Evolutionary conservation across 1,140 invertebrate genomes (phyloP).

Genomic region (Pomacea maculata): DNA sequence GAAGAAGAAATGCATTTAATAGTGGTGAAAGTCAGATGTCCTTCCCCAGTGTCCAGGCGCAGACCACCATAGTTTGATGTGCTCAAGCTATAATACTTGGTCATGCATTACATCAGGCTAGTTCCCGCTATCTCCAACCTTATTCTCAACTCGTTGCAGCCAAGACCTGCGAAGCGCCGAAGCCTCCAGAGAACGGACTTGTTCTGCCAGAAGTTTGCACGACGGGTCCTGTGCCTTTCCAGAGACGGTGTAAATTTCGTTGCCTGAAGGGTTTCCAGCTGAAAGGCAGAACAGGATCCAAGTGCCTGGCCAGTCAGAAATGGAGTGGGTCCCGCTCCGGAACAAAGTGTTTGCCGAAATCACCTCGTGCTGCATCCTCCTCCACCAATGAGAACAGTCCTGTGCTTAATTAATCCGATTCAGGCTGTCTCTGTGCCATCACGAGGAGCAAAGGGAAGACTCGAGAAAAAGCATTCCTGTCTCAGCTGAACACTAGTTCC

Average conservation of each 20-base stretch:
- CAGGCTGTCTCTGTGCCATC: background rate
- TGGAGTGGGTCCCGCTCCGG: conserved; percentile 21
- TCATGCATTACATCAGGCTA: background rate
- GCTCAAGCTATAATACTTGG: background rate
- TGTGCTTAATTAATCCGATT: background rate
- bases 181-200: conserved; percentile 24
- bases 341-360: conserved; percentile 17
- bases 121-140: background rate
- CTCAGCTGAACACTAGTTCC: too few relatives aligned
- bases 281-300: conserved; percentile 23
- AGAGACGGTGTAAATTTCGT: conserved; percentile 20
- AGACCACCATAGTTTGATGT: background rate
- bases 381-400: background rate
- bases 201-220: conserved; percentile 24
- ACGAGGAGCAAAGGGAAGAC: background rate
- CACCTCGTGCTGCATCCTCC: too few relatives aligned
- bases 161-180: conserved; percentile 14
- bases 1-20: too few relatives aligned
- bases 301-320: conserved; percentile 26
- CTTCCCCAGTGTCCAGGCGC: background rate
- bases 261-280: conserved; percentile 24
- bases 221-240: conserved; percentile 23
- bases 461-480: background rate
- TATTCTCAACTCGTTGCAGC: conserved; percentile 9
- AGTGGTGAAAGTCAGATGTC: background rate